Base-by-base conservation (phyloP, 1,140 invertebrate genomes). In the Zeugodacus cucurbitae region DNA sequence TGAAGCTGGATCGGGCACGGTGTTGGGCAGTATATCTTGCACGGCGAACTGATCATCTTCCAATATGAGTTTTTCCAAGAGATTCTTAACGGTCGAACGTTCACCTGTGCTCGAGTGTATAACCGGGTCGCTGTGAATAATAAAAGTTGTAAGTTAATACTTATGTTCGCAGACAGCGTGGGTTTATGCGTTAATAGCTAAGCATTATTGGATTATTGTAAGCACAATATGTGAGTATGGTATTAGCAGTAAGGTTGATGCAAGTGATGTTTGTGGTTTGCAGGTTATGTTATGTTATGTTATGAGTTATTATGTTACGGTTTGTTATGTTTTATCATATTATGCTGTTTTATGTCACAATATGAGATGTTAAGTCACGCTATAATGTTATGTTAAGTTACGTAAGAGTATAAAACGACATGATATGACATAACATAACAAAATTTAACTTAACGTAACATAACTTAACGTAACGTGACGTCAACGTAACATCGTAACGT, bases 41-140 rank as follows among this genome's bases (percentile, higher is more conserved):
- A 99, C 98, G 91, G 98, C 97, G 92, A 98, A 98, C 93, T 98
- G 97, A 94, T 97, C 97, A 93, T 98, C 97, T 94, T 98, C 97
- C 11, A 98, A 94, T 89, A 99, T 98, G 0, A 98, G 94, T 93
- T 96, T 97, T 93, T 98, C 97, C 86, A 98, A 94, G 44, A 99
- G 94, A 87, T 95, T 94, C 91, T 98, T 96, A 2, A 99, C 97
- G 8, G 95, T 96, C 17, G 97, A 96, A 90, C 97, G 95, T 91
- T 98, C 97, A 90, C 98, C 98, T 22, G 96, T 97, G 90, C 97
- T 97, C 1, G 96, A 95, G 91, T 98, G 97, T 67, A 97, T 95
- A 88, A 98, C 97, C 87, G 98, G 98, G 95, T 98, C 98, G 94
- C 97, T 98, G 93, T 64, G 44, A 11, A 88, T 64, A 11, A 22